These are phyloP conservation scores for Mesorhabditis spiculigera DNA, from an alignment of 2,888 invertebrate species.

Conservation along the genomic window DNA sequence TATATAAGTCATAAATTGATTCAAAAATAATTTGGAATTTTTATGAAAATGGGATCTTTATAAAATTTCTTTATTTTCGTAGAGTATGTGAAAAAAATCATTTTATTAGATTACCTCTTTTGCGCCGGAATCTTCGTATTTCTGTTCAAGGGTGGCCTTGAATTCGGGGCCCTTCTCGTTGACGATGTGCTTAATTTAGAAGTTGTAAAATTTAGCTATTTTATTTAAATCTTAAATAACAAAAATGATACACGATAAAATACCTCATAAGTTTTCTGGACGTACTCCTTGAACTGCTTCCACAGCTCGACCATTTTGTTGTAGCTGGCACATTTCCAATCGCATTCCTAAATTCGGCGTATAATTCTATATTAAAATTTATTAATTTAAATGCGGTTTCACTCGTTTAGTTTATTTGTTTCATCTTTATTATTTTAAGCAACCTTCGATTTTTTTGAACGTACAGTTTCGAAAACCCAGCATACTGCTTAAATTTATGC, in stretches of 20 bases:
- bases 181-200: no score
- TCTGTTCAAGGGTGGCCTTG: background rate
- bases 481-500: background rate
- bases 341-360: constrained; percentile 24
- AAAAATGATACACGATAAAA: no score
- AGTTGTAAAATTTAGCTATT: background rate
- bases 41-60: no score
- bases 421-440: no score
- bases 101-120: background rate
- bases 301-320: constrained; percentile 31
- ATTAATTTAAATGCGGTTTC: background rate
- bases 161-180: no score
- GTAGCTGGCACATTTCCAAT: constrained; percentile 34
- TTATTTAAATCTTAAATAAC: no score
- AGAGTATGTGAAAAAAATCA: no score
- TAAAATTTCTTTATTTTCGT: no score
- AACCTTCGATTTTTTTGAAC: background rate
- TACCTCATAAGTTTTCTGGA: constrained; percentile 12
- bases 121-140: background rate
- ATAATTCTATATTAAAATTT: background rate
- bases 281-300: constrained; percentile 30
- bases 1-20: no score
- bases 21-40: no score
- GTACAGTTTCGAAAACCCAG: background rate
- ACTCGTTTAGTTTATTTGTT: background rate